Conservation (phyloP, 2,113 vertebrate genomes). For the Gallinago media region DNA sequence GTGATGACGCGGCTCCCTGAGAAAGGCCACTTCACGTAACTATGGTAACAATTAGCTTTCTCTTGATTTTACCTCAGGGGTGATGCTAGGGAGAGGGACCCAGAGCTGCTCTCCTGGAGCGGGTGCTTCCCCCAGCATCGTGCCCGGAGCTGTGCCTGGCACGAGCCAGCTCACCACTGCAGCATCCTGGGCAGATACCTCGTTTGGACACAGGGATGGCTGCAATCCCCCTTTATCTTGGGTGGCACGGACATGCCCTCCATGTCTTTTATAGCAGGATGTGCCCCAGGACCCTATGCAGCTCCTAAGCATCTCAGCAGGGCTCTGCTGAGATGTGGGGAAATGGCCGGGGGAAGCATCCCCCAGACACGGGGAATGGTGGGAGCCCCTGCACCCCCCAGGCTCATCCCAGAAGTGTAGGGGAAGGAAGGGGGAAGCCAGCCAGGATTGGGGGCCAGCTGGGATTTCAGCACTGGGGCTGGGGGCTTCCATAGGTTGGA, state of each 20-base stretch:
- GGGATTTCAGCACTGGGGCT: background rate
- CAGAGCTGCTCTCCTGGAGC: background rate
- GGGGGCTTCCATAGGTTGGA: background rate
- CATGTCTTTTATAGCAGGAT: background rate
- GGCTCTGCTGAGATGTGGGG: background rate
- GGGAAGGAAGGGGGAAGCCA: background rate
- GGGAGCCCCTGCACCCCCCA: background rate
- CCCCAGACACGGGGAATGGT: background rate
- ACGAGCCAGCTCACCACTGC: accelerated
- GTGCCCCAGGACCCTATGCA: background rate
- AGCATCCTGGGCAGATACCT: background rate
- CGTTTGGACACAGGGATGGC: accelerated
- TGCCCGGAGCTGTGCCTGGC: background rate
- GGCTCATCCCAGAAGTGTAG: background rate
- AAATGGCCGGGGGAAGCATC: background rate
- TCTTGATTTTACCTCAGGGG: conserved; percentile 74
- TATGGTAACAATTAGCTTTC: conserved; percentile 79
- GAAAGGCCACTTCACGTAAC: conserved; percentile 78
- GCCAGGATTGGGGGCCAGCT: background rate
- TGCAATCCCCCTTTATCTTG: background rate
- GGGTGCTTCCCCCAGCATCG: background rate
- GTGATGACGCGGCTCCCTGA: conserved; percentile 73
- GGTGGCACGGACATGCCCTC: background rate
- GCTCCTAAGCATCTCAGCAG: background rate
- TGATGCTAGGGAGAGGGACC: conserved; percentile 34